Base-by-base conservation (phyloP, 2,888 invertebrate genomes). In the Phytoseiulus persimilis region DNA sequence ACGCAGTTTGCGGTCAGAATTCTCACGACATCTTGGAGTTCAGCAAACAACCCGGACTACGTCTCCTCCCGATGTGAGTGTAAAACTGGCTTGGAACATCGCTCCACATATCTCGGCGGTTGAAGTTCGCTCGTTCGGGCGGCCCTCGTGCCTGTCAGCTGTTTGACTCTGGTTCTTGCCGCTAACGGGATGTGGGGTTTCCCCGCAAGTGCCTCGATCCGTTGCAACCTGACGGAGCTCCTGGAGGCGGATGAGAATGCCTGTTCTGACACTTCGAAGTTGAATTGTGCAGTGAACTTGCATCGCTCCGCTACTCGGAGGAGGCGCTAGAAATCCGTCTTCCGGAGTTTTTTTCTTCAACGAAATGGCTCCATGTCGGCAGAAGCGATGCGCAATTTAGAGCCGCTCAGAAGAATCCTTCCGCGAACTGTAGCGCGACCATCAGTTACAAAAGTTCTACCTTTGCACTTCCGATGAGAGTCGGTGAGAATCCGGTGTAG, bases 161-260 rank as follows among this genome's bases (percentile, higher is more conserved):
- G 65, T 65, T 65, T 23, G 23, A 65, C 23, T 28, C 28, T 28
- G 65, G 2, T 65, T 65, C 18, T 65, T 28, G 65, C 65, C 65
- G 65, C 65, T 65, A 65, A 65, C 65, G 65, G 65, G 65, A 65
- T 65, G 65, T 65, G 65, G 65, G 65, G 65, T 65, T 65, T 65
- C 65, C 65, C 65, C 65, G 23, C 18, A 23, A 23, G 65, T 65
- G 1, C 65, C 28, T 28, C 18, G 65, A 28, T 65, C 18, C 28
- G 18, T 18, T 28, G 18, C 65, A 18, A 28, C 28, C 18, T 23
- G 65, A 6, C 2, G 28, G 18, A 23, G 5, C 1, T 65, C 65
- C 28, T 14, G 65, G 2, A 23, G 18, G 1, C 65, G 28, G 18
- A 9, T 39, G n/a, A n/a, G n/a, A n/a, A n/a, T n/a, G n/a, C n/a